Evolutionary conservation across 2,888 invertebrate species (phyloP).

Genomic region (Microctonus aethiopoides): DNA sequence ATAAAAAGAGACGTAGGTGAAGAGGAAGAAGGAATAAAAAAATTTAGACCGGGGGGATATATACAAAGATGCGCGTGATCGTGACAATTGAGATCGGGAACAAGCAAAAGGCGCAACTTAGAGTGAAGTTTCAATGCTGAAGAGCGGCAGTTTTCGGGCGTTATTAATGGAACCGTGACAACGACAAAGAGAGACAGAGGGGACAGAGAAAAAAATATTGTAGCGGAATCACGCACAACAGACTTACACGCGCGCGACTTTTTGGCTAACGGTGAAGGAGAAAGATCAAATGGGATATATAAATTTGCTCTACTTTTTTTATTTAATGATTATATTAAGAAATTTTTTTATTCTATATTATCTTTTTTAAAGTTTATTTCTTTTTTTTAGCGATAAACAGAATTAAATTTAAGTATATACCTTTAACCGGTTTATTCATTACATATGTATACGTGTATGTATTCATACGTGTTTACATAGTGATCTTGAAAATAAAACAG

Average conservation of each 20-base stretch:
- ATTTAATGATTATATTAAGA: neutral
- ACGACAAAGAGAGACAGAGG: constrained; percentile 26
- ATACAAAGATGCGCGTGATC: neutral
- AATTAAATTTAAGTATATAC: neutral
- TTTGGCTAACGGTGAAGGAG: constrained; percentile 40
- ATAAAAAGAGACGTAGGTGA: too few relatives aligned
- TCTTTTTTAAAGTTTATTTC: neutral
- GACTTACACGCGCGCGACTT: constrained; percentile 32
- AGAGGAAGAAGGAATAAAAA: too few relatives aligned
- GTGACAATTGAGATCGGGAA: constrained; percentile 28
- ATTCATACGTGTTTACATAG: too few relatives aligned
- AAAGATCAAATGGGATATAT: constrained; percentile 29
- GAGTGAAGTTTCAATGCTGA: constrained; percentile 8
- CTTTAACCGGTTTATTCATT: neutral
- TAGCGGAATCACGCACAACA: constrained; percentile 62
- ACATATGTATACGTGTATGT: neutral
- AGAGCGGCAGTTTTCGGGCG: constrained; percentile 34
- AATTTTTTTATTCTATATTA: too few relatives aligned
- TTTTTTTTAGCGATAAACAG: neutral
- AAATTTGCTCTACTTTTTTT: constrained; percentile 1
- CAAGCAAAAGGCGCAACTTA: constrained; percentile 13
- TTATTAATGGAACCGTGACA: constrained; percentile 64
- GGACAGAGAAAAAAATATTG: constrained; percentile 29
- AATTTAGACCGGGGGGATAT: neutral
- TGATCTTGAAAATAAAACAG: neutral